Evolutionary conservation across 2,888 invertebrate species (phyloP), one percentile per base, ranked within the genome.

Genomic region (Pterostichus niger): DNA sequence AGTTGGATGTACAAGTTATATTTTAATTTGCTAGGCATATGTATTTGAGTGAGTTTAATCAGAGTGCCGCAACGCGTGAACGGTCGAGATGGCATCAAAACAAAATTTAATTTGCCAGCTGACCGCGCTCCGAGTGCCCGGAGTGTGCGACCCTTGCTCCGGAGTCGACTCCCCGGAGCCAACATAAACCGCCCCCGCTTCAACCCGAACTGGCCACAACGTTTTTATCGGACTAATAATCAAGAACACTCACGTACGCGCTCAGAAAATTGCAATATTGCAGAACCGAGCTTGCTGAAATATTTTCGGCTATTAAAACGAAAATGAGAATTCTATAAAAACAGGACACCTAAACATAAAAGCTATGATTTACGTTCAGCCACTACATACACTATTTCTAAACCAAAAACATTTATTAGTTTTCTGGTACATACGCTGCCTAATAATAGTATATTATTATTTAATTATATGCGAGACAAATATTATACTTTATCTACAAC

Each of bases 91-190:
- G 75, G 52, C 75, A 75, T 75, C 75, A 75, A 75, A 75, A 75
- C 75, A 75, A 75, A 75, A 75, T 75, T 75, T 75, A 75, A 75
- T 75, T 75, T 75, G 52, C 75, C 75, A 75, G 75, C 75, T 75
- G 75, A 75, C 75, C 75, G 75, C 75, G 75, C 15, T 44, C 31
- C 1, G 68, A 68, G 68, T 68, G 68, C 24, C 59, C 15, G 59
- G 6, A 31, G 24, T 13, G 64, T 17, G 40, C 44, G 68, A 52
- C 52, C 52, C 52, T 52, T 52, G n/a, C 5, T 13, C 52, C 52
- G 52, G 52, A 52, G 2, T 52, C 52, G n/a, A 5, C 13, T 56
- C 15, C 17, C 56, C 56, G 56, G 15, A 17, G n/a, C 49, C 49
- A 5, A 49, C 49, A 49, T 11, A 49, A n/a, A 49, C 49, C 49